These are phyloP conservation scores for Anabas testudineus DNA, from an alignment of 2,797 vertebrate genomes.

Conservation along the genomic window DNA sequence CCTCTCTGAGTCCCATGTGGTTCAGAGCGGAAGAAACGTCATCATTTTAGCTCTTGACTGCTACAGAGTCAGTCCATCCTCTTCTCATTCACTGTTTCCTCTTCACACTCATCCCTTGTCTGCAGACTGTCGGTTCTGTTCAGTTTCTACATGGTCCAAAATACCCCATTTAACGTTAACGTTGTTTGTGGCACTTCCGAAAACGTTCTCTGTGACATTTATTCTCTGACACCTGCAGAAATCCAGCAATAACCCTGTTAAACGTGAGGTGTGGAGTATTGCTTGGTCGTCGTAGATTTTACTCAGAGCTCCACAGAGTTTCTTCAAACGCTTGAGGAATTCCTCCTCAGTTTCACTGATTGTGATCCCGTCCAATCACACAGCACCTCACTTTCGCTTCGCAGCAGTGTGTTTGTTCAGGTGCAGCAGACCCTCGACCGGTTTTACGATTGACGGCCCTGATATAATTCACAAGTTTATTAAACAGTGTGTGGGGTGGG, in stretches of 20 bases:
- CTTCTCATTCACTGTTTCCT: not conserved
- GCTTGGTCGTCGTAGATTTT: constrained; percentile 39
- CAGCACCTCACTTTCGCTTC: constrained; percentile 54
- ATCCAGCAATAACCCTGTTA: constrained; percentile 54
- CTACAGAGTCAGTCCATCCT: constrained; percentile 29
- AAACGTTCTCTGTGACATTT: constrained; percentile 52
- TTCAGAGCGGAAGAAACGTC: constrained; percentile 58
- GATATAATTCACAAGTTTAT: constrained; percentile 87
- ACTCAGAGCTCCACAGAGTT: constrained; percentile 12
- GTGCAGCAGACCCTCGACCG: constrained; percentile 82
- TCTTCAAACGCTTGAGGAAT: constrained; percentile 36
- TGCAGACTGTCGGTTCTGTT: constrained; percentile 31
- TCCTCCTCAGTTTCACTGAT: constrained; percentile 39
- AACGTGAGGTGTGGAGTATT: constrained; percentile 62
- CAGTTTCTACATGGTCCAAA: constrained; percentile 34
- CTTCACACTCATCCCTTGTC: constrained; percentile 1
- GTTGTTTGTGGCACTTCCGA: constrained; percentile 31
- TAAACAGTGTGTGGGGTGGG: constrained; percentile 83
- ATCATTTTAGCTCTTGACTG: constrained; percentile 42
- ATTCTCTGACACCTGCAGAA: constrained; percentile 66
- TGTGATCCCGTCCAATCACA: constrained; percentile 9
- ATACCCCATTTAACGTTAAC: constrained; percentile 46
- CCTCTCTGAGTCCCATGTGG: constrained; percentile 66
- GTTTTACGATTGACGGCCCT: constrained; percentile 85
- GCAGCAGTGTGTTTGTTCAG: constrained; percentile 91